Conservation (phyloP, 2,888 invertebrate species). For the Sturmia bella region DNA sequence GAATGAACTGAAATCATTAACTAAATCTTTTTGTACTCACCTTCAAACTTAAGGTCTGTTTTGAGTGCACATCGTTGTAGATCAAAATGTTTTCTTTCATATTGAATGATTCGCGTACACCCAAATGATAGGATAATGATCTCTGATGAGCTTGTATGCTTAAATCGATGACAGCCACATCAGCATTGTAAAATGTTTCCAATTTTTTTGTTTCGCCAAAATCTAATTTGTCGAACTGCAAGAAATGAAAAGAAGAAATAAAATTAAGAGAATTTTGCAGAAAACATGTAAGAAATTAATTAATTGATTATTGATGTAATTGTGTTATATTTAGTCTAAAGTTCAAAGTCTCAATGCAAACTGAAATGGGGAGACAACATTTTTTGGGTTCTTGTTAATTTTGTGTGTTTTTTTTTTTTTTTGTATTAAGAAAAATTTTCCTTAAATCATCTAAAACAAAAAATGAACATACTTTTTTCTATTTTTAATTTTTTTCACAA, state of each 20-base stretch:
- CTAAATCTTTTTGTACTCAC: conserved; percentile 82
- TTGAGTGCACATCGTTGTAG: conserved; percentile 94
- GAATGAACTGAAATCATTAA: background rate
- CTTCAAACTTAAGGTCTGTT: conserved; percentile 93
- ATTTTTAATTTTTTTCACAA: no score
- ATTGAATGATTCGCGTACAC: conserved; percentile 97
- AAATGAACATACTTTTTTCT: no score
- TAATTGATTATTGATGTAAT: conserved; percentile 31
- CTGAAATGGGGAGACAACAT: background rate
- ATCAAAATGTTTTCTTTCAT: conserved; percentile 97
- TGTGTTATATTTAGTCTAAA: background rate
- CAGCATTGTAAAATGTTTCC: conserved; percentile 98
- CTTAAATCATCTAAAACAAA: no score
- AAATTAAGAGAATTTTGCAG: conserved; percentile 32
- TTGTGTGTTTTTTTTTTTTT: no score
- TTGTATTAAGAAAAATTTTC: background rate
- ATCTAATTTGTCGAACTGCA: conserved; percentile 96
- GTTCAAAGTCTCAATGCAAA: conserved; percentile 35
- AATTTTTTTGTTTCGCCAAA: conserved; percentile 97
- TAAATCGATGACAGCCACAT: conserved; percentile 97
- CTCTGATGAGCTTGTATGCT: conserved; percentile 96
- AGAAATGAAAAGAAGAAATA: background rate
- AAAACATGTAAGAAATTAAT: conserved; percentile 9
- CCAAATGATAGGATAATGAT: conserved; percentile 96
- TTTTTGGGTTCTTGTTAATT: background rate